Evolutionary conservation across 2,797 vertebrate genomes (phyloP).

Genomic region (Enteromius treurensis): DNA sequence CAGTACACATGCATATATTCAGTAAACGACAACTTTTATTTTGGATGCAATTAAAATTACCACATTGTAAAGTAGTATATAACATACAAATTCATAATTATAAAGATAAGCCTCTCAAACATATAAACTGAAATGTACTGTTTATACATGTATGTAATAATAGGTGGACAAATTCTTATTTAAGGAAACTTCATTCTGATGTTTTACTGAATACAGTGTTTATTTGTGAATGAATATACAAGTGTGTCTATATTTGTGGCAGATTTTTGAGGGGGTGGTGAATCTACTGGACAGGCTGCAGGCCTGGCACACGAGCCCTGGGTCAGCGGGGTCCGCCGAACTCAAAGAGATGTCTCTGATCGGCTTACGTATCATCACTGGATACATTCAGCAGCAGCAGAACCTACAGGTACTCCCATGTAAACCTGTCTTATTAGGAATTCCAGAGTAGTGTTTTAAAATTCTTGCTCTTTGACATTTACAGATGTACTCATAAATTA

Average conservation of each 20-base stretch:
- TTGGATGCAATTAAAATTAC: not conserved
- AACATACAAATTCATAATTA: not conserved
- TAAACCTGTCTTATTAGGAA: not conserved
- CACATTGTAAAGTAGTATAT: not conserved
- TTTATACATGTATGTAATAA: not conserved
- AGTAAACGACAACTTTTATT: too few species aligned
- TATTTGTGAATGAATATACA: slow-evolving; percentile 6
- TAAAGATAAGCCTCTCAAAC: not conserved
- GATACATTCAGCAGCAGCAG: slow-evolving; percentile 91
- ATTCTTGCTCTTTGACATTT: slow-evolving; percentile 23
- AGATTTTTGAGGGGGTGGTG: slow-evolving; percentile 96
- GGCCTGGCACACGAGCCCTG: slow-evolving; percentile 86
- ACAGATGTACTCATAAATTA: not conserved
- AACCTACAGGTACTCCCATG: slow-evolving; percentile 81
- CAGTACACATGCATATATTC: too few species aligned
- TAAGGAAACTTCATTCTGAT: not conserved
- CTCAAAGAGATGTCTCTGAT: slow-evolving; percentile 95
- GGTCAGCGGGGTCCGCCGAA: slow-evolving; percentile 79
- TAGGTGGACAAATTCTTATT: not conserved
- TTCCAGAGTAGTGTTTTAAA: not conserved
- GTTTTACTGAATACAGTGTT: not conserved
- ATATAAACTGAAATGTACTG: not conserved
- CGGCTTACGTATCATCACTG: slow-evolving; percentile 88
- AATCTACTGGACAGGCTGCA: slow-evolving; percentile 91
- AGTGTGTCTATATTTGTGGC: slow-evolving; percentile 50